A percentile compares a stretch with the other conserved stretches of the same genome.
Conservation (phyloP, 2,888 invertebrate species). For the Pandemis heparana region DNA sequence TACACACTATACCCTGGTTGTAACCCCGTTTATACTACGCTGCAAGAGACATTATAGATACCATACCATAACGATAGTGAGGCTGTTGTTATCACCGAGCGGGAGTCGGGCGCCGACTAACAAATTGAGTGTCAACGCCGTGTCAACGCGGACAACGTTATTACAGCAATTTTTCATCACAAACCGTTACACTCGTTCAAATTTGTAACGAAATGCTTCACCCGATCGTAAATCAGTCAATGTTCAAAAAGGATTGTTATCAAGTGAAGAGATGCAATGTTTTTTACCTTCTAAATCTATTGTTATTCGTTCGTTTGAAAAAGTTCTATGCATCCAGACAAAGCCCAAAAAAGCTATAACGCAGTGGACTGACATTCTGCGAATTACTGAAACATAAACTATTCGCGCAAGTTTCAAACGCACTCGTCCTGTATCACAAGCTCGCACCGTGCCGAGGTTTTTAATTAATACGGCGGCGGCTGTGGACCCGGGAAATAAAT, state of each 20-base stretch:
- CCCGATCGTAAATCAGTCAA: constrained; percentile 26
- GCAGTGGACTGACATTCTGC: constrained; percentile 33
- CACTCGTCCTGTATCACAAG: constrained; percentile 59
- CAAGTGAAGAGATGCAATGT: constrained; percentile 17
- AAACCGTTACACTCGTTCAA: constrained; percentile 41
- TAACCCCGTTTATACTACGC: too few relatives aligned
- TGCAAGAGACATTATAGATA: neutral
- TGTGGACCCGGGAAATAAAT: constrained; percentile 73
- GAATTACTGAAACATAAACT: constrained; percentile 23
- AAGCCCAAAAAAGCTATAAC: constrained; percentile 18
- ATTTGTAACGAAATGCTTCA: constrained; percentile 37
- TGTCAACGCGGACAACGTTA: constrained; percentile 58
- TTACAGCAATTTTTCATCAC: constrained; percentile 62
- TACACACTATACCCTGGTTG: too few relatives aligned
- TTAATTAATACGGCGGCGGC: constrained; percentile 79
- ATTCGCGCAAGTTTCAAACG: constrained; percentile 47
- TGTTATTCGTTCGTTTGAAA: constrained; percentile 13
- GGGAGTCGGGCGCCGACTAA: constrained; percentile 50
- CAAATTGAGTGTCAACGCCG: constrained; percentile 73
- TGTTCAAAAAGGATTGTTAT: constrained; percentile 9
- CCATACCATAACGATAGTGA: constrained; percentile 44
- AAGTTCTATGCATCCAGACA: constrained; percentile 1
- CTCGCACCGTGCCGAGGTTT: constrained; percentile 69
- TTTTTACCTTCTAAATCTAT: neutral
- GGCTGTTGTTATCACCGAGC: constrained; percentile 50